These are phyloP conservation scores for Cricetomys ansorgei DNA, from an alignment of 2,113 vertebrate genomes.

Conservation along the genomic window DNA sequence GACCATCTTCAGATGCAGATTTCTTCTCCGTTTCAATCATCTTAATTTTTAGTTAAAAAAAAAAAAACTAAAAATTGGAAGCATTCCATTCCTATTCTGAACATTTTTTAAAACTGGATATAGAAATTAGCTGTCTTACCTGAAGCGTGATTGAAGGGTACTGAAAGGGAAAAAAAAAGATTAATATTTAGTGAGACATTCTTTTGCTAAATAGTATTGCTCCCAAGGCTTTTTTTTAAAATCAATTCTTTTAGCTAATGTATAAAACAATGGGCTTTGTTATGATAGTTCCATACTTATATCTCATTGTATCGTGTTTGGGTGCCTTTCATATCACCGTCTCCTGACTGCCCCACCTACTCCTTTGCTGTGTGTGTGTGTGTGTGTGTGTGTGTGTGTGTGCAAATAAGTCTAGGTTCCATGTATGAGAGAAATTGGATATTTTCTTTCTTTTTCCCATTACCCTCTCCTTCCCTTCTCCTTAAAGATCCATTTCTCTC, in stretches of 20 bases:
- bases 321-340: too few relatives aligned
- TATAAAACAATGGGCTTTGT: not conserved
- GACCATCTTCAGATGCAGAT: not conserved
- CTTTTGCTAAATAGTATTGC: not conserved
- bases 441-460: not conserved
- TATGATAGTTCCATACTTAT: not conserved
- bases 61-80: not conserved
- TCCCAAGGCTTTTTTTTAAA: not conserved
- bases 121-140: conserved; percentile 68
- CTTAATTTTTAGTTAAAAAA: not conserved
- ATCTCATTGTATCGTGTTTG: not conserved
- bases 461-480: not conserved
- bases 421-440: not conserved
- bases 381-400: not conserved
- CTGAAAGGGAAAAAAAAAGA: conserved; percentile 59
- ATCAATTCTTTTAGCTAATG: not conserved
- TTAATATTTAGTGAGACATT: conserved; percentile 19
- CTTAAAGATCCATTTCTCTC: not conserved
- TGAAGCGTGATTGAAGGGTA: conserved; percentile 73
- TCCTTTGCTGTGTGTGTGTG: not conserved
- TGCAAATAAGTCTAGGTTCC: not conserved
- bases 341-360: not conserved
- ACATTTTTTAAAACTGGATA: not conserved
- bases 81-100: not conserved
- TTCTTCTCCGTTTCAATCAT: not conserved